Evolutionary conservation across 2,888 invertebrate genomes (phyloP).

Genomic region (Neocrepidodera transversa): DNA sequence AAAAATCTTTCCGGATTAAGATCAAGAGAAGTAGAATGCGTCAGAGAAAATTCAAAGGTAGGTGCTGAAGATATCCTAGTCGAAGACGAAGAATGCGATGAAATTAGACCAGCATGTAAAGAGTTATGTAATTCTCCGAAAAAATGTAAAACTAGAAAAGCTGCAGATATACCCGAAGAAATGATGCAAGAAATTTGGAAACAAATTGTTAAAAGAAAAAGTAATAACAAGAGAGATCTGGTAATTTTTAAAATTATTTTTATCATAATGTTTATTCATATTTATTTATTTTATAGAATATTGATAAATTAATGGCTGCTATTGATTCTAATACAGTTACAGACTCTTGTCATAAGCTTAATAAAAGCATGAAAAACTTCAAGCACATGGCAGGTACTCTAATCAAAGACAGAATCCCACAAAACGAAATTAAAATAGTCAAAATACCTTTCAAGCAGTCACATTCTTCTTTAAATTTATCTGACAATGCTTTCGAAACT

Average conservation of each 20-base stretch:
- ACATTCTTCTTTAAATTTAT: slow-evolving; percentile 50
- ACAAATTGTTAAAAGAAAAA: slow-evolving; percentile 46
- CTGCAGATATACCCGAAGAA: slow-evolving; percentile 45
- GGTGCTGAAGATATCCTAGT: slow-evolving; percentile 61
- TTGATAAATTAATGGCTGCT: slow-evolving; percentile 8
- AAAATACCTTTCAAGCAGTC: slow-evolving; percentile 54
- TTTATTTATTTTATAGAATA: slow-evolving; percentile 17
- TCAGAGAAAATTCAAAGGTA: slow-evolving; percentile 57
- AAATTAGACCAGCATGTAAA: slow-evolving; percentile 48
- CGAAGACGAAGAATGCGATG: slow-evolving; percentile 55
- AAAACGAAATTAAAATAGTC: slow-evolving; percentile 52
- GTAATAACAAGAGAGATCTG: slow-evolving; percentile 30
- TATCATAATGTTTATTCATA: background rate
- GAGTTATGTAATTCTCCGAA: slow-evolving; percentile 57
- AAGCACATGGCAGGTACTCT: slow-evolving; percentile 44
- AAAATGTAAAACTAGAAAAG: slow-evolving; percentile 49
- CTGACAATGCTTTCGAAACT: slow-evolving; percentile 57
- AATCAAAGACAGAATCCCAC: slow-evolving; percentile 51
- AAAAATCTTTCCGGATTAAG: slow-evolving; percentile 60
- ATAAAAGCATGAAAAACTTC: slow-evolving; percentile 8
- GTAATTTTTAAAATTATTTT: slow-evolving; percentile 22
- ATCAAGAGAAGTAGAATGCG: slow-evolving; percentile 62
- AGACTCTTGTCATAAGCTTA: background rate
- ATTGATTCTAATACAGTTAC: slow-evolving; percentile 6
- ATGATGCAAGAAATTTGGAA: slow-evolving; percentile 52